Evolutionary conservation across 2,113 vertebrate species (phyloP).

Genomic region (Oriolus oriolus): DNA sequence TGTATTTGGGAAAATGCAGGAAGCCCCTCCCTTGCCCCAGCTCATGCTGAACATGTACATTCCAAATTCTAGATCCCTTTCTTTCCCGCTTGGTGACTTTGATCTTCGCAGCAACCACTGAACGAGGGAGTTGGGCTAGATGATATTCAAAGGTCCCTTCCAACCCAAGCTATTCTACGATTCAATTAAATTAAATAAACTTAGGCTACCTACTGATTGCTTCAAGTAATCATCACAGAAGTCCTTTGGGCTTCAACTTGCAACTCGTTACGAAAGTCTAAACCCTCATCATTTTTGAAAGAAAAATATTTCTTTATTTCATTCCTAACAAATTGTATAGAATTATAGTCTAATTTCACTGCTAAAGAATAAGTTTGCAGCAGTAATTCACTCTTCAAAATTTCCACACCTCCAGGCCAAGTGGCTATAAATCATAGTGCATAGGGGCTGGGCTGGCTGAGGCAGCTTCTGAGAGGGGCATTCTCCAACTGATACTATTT

Average conservation of each 20-base stretch:
- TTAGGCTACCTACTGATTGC: background rate
- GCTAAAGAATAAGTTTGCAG: background rate
- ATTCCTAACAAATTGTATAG: background rate
- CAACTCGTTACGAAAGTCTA: background rate
- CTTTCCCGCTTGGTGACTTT: background rate
- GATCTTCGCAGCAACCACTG: background rate
- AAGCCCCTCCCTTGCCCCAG: background rate
- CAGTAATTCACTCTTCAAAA: background rate
- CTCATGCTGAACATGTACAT: background rate
- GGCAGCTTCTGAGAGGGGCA: background rate
- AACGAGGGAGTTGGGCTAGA: background rate
- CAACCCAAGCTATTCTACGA: background rate
- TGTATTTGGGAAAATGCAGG: background rate
- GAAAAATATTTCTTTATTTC: background rate
- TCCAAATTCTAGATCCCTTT: background rate
- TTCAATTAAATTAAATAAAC: background rate
- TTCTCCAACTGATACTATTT: background rate
- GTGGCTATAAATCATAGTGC: background rate
- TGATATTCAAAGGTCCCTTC: background rate
- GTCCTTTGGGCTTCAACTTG: background rate
- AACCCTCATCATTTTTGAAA: background rate
- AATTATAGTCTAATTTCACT: background rate
- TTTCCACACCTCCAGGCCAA: background rate
- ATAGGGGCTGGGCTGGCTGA: background rate
- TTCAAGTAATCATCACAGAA: background rate